phyloP scores from a whole-genome alignment of 2,113 vertebrate genomes.

The Asarcornis scutulata region DNA sequence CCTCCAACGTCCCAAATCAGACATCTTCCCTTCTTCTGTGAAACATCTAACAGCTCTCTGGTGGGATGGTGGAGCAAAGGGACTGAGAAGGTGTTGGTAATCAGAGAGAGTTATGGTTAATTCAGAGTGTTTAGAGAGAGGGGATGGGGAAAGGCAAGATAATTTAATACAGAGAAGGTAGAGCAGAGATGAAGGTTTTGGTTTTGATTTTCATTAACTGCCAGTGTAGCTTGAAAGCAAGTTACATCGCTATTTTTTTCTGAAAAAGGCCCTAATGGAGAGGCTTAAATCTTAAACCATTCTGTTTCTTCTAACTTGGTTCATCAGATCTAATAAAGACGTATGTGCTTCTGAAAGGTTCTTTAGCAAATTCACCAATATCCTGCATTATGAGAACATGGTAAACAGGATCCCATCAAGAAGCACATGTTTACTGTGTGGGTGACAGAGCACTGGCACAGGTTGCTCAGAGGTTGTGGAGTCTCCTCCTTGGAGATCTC shows the following conservation, averaged over 20 bases:
- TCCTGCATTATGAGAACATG: neutral
- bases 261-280: neutral
- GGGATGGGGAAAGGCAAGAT: neutral
- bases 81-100: neutral
- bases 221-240: neutral
- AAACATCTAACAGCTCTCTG: neutral
- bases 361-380: neutral
- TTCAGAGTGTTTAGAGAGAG: neutral
- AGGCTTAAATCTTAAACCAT: neutral
- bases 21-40: accelerated
- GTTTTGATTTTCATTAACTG: neutral
- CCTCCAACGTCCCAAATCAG: accelerated
- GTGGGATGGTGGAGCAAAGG: neutral
- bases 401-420: neutral
- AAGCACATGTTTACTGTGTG: neutral
- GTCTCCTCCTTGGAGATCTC: neutral
- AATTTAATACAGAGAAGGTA: neutral
- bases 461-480: neutral
- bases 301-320: neutral
- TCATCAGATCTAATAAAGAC: neutral
- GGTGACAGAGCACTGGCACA: neutral
- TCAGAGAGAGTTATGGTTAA: neutral
- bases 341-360: neutral
- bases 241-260: neutral
- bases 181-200: accelerated